Base-by-base conservation (phyloP, 1,140 invertebrate species). In the Drosophila eugracilis region DNA sequence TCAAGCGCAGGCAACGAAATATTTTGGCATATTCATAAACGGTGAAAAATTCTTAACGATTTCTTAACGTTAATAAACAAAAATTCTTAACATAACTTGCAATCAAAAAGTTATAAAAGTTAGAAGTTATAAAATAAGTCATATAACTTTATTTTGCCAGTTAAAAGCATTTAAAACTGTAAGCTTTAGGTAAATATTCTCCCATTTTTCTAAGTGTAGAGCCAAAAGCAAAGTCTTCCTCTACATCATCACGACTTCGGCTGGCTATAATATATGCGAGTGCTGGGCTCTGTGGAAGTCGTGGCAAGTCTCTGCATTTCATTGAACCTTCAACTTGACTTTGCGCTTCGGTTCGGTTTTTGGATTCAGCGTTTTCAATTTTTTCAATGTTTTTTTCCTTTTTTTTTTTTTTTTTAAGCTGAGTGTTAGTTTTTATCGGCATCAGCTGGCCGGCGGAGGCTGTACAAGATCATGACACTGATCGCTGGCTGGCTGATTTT, bases 321-420 rank as follows among this genome's bases (percentile, higher is more conserved):
- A 81, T 86, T 86, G 83, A 86, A 88, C 83, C 83, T 88, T 88
- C 84, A 88, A 88, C 83, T 88, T 88, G 83, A 89, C 83, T 88
- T 83, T 88, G 58, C 37, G n/a, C 19, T 30, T 21, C 37, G 37
- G 24, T 36, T 49, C 10, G 28, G 28, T 30, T 30, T 45, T 34
- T 19, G 30, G 32, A 73, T 59, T 53, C 63, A 58, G 52, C 72
- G 78, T 85, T 84, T 84, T 84, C 79, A 84, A 84, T 84, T 84
- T n/a, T n/a, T n/a, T n/a, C n/a, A n/a, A 85, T 60, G 69, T 59
- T 48, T 50, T 50, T 67, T 67, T 41, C 21, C 44, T 55, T 65
- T 50, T 28, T 36, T 1, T 19, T 9, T n/a, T 34, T 39, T 44
- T 32, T n/a, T 39, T 44, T 32, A 9, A 6, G 21, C 17, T 1